phyloP scores from a whole-genome alignment of 2,113 vertebrate species.

The Microcebus tavaratra region DNA sequence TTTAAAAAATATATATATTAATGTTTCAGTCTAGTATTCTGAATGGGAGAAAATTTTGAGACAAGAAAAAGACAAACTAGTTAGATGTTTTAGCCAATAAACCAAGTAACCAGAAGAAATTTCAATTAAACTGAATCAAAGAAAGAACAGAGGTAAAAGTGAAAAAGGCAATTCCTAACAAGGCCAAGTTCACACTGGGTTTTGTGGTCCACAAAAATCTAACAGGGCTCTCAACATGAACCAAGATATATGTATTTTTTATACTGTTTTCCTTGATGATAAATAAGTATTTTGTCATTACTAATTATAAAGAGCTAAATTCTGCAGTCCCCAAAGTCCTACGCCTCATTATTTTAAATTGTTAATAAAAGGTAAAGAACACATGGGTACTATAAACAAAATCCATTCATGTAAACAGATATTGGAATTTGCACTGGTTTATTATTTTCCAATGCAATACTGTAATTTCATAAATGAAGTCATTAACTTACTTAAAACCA shows the following conservation, averaged over 20 bases:
- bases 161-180: not conserved
- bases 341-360: not conserved
- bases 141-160: not conserved
- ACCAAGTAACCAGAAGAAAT: not conserved
- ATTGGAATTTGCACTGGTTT: not conserved
- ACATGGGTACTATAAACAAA: not conserved
- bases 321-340: not conserved
- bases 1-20: not conserved
- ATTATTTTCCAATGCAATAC: not conserved
- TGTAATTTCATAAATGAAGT: conserved; percentile 14
- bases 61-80: not conserved
- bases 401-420: not conserved
- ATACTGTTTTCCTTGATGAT: not conserved
- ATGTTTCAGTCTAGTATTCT: not conserved
- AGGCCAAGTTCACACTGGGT: not conserved
- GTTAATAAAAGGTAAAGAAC: conserved; percentile 16
- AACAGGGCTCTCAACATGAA: not conserved
- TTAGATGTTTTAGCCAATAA: not conserved
- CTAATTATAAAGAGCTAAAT: not conserved
- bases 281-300: not conserved
- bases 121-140: not conserved
- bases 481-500: conserved; percentile 21
- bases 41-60: not conserved
- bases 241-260: not conserved
- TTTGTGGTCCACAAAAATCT: not conserved